These are phyloP conservation scores for Gonocerus acuteangulatus DNA, from an alignment of 2,888 invertebrate genomes.

Conservation along the genomic window DNA sequence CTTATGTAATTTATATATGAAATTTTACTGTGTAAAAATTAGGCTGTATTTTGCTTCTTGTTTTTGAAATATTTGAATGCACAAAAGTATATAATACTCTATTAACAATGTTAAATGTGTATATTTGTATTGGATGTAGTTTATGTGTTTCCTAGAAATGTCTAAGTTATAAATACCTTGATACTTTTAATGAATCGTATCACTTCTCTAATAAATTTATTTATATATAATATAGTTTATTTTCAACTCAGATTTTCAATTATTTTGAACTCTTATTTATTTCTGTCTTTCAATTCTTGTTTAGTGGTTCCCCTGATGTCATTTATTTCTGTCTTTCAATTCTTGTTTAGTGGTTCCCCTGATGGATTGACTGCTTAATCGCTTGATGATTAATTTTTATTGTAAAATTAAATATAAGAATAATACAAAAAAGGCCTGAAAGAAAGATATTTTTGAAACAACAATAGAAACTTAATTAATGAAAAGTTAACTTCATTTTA, in stretches of 20 bases:
- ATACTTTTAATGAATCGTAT: conserved; percentile 4
- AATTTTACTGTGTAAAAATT: conserved; percentile 5
- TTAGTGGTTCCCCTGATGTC: too few relatives aligned
- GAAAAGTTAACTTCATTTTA: too few relatives aligned
- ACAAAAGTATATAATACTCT: conserved; percentile 16
- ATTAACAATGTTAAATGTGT: conserved; percentile 22
- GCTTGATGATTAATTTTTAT: too few relatives aligned
- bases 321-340: too few relatives aligned
- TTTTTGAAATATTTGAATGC: conserved; percentile 20
- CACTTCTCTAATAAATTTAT: conserved; percentile 16
- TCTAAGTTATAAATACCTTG: conserved; percentile 11
- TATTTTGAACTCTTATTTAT: too few relatives aligned
- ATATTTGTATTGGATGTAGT: conserved; percentile 19
- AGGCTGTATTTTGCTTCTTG: conserved; percentile 22
- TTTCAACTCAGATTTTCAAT: background rate
- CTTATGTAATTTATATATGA: conserved; percentile 1
- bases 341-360: too few relatives aligned
- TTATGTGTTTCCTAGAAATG: conserved; percentile 18
- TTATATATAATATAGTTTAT: conserved; percentile 15
- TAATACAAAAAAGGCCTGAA: too few relatives aligned
- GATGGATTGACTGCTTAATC: too few relatives aligned
- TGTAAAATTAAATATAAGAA: too few relatives aligned
- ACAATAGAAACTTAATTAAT: too few relatives aligned
- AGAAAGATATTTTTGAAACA: too few relatives aligned
- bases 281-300: too few relatives aligned